Conservation (phyloP, 2,797 vertebrate species). For the Zalophus californianus region DNA sequence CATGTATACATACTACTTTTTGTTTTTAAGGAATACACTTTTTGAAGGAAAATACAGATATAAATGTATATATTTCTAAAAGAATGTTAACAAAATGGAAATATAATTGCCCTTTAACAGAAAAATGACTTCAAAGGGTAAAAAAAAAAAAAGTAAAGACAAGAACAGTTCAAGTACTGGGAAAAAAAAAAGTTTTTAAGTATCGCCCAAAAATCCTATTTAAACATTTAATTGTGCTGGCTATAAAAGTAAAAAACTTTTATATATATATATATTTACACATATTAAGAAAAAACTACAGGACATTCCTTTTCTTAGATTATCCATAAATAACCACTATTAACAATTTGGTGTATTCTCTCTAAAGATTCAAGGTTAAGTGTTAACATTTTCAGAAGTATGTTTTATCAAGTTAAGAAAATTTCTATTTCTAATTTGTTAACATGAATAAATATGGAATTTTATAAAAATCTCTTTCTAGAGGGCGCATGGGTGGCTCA, state of each 20-base stretch:
- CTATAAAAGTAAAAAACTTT: conserved; percentile 36
- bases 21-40: conserved; percentile 20
- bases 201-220: background rate
- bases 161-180: background rate
- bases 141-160: background rate
- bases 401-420: conserved; percentile 27
- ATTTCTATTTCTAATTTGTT: conserved; percentile 38
- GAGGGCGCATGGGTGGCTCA: background rate
- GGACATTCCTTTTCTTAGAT: background rate
- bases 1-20: background rate
- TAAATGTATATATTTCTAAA: background rate
- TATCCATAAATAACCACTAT: conserved; percentile 9
- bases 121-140: conserved; percentile 23
- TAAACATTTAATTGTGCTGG: conserved; percentile 30
- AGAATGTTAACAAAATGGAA: conserved; percentile 4
- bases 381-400: background rate
- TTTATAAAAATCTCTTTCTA: background rate
- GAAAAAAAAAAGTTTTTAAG: background rate
- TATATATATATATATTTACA: background rate
- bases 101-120: background rate
- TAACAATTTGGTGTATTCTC: conserved; percentile 27
- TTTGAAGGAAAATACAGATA: background rate
- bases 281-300: conserved; percentile 3
- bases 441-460: background rate
- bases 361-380: conserved; percentile 35